Evolutionary conservation across 2,888 invertebrate genomes (phyloP).

Genomic region (Galeruca laticollis): DNA sequence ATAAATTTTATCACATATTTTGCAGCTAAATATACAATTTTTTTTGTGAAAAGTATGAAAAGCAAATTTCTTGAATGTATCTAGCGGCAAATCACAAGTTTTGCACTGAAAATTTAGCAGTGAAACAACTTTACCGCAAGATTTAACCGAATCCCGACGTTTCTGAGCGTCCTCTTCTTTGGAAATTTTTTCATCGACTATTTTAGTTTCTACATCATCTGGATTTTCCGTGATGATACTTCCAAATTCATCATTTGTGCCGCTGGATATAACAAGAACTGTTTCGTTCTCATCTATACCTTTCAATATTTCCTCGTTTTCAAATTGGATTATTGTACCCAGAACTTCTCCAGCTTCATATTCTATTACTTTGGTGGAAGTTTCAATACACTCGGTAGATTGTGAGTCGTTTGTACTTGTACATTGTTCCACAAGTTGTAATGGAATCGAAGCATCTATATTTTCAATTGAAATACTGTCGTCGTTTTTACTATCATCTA

Average conservation of each 20-base stretch:
- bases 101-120: constrained; percentile 24
- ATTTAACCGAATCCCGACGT: no score
- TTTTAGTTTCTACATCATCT: not conserved
- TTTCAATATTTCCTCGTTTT: not conserved
- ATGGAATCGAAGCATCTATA: not conserved
- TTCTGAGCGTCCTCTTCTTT: no score
- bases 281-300: not conserved
- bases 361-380: not conserved
- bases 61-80: constrained; percentile 17
- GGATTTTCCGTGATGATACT: not conserved
- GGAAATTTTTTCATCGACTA: no score
- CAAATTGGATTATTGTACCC: not conserved
- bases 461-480: not conserved
- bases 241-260: not conserved
- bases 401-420: not conserved
- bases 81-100: constrained; percentile 9
- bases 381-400: not conserved
- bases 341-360: constrained; percentile 1
- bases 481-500: not conserved
- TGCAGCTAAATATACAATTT: constrained; percentile 15
- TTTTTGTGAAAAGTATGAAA: not conserved
- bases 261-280: constrained; percentile 1
- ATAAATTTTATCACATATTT: constrained; percentile 3
- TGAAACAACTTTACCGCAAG: not conserved
- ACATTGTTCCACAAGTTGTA: not conserved